A percentile compares a stretch with the other conserved stretches of the same genome.
phyloP scores from a whole-genome alignment of 2,888 invertebrate genomes.

The Eupithecia subumbrata region DNA sequence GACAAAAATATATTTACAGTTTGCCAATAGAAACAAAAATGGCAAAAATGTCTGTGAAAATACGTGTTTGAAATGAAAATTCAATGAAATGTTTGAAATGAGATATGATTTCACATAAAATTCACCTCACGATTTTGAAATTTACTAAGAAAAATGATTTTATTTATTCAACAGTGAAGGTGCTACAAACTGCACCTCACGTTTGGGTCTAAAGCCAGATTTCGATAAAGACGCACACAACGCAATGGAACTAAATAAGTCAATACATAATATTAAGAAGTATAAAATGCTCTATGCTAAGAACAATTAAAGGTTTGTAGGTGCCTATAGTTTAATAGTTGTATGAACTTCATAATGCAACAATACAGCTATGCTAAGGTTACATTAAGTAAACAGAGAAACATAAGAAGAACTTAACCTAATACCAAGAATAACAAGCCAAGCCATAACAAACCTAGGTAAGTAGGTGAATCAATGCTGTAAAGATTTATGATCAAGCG shows the following conservation, averaged over 20 bases:
- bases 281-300: not conserved
- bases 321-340: too few relatives aligned
- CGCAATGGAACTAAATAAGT: not conserved
- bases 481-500: not conserved
- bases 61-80: slow-evolving; percentile 10
- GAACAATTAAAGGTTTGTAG: not conserved
- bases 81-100: slow-evolving; percentile 18
- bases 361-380: too few relatives aligned
- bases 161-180: slow-evolving; percentile 36
- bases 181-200: slow-evolving; percentile 40
- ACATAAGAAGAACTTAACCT: too few relatives aligned
- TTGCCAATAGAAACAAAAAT: not conserved
- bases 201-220: slow-evolving; percentile 20
- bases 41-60: not conserved
- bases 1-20: slow-evolving; percentile 32
- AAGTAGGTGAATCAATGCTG: not conserved
- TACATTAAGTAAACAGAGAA: too few relatives aligned
- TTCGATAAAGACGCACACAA: not conserved
- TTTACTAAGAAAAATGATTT: slow-evolving; percentile 42
- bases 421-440: too few relatives aligned
- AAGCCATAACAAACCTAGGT: not conserved
- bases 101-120: slow-evolving; percentile 24
- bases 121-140: slow-evolving; percentile 39
- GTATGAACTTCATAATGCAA: too few relatives aligned
- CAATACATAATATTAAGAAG: not conserved